Evolutionary conservation across 2,113 vertebrate genomes (phyloP).

Genomic region (Lanius ludovicianus): DNA sequence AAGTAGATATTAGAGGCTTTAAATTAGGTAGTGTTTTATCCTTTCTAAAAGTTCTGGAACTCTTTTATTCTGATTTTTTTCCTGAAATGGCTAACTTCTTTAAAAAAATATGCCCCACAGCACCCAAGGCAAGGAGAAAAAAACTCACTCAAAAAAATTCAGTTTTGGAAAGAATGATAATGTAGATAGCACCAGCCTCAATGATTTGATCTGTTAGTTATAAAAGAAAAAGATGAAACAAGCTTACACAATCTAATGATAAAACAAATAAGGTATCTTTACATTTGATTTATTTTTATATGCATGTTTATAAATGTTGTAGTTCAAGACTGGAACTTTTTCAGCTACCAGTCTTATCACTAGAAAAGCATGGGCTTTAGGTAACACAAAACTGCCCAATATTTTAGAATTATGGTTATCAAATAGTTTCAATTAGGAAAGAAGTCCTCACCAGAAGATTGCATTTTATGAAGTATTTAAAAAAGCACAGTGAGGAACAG

Average conservation of each 20-base stretch:
- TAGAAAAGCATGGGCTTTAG: not conserved
- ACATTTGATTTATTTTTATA: not conserved
- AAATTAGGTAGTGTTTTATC: not conserved
- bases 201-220: not conserved
- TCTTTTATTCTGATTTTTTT: not conserved
- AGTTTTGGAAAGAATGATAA: not conserved
- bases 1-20: not conserved
- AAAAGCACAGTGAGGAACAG: not conserved
- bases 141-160: not conserved
- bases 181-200: not conserved
- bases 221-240: not conserved
- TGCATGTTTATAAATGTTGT: not conserved
- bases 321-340: not conserved
- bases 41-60: not conserved
- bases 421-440: not conserved
- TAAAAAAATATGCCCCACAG: not conserved
- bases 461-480: not conserved
- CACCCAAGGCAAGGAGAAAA: not conserved
- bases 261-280: not conserved
- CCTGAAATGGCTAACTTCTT: not conserved
- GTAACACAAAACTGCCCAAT: not conserved
- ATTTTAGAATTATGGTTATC: not conserved
- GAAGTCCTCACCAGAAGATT: not conserved
- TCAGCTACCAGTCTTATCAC: not conserved
- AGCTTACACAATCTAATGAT: not conserved